These are phyloP conservation scores for Rotaria socialis DNA, from an alignment of 2,888 invertebrate species.

Conservation along the genomic window DNA sequence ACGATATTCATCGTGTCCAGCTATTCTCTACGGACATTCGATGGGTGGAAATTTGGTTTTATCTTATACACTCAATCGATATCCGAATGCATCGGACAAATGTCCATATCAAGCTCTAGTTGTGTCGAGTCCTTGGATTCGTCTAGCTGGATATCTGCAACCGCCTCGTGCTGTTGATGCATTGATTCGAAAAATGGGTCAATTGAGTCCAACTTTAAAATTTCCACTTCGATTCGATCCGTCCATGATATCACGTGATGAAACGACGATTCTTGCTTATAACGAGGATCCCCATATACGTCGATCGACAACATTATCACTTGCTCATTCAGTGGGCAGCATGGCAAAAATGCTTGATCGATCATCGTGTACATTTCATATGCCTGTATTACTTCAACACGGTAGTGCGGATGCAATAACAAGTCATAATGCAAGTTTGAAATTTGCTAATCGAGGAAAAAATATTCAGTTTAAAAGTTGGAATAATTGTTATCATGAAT, in stretches of 20 bases:
- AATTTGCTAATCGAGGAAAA: slow-evolving; percentile 2
- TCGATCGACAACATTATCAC: neutral
- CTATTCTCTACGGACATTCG: slow-evolving; percentile 12
- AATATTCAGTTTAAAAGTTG: neutral
- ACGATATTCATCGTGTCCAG: slow-evolving; percentile 26
- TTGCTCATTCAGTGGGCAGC: neutral
- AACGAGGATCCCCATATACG: neutral
- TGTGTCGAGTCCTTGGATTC: slow-evolving; percentile 14
- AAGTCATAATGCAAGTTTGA: neutral
- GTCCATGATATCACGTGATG: neutral
- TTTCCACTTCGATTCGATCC: neutral
- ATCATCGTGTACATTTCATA: neutral
- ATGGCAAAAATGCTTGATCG: neutral
- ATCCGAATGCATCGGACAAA: neutral
- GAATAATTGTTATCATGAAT: slow-evolving; percentile 5
- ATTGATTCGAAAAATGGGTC: neutral
- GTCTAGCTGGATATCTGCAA: neutral
- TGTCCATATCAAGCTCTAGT: neutral
- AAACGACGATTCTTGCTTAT: neutral
- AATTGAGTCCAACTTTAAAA: neutral
- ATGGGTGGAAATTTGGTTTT: slow-evolving; percentile 9
- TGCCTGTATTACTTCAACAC: slow-evolving; percentile 25
- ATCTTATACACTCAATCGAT: neutral
- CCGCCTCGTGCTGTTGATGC: neutral
- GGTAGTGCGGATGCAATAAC: neutral